Conservation (phyloP, 1,140 invertebrate species). For the Sinella curviseta region DNA sequence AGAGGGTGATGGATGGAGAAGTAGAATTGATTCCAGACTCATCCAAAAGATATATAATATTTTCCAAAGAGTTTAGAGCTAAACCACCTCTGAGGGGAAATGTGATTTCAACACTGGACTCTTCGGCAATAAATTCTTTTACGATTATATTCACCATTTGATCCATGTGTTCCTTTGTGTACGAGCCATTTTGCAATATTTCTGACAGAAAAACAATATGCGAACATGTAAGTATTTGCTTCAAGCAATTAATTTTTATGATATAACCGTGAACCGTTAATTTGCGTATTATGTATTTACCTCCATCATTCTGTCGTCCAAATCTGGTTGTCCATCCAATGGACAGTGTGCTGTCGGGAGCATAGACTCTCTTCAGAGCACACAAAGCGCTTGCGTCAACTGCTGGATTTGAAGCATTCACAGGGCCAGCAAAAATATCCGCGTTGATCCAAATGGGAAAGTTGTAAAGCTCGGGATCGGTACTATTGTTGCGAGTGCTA, state of each 20-base stretch:
- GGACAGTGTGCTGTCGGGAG: slow-evolving; percentile 71
- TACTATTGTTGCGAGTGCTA: too few relatives aligned
- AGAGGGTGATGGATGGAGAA: background rate
- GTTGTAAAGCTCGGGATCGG: slow-evolving; percentile 52
- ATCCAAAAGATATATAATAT: slow-evolving; percentile 55
- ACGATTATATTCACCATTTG: slow-evolving; percentile 65
- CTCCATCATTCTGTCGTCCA: slow-evolving; percentile 49
- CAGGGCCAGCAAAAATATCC: slow-evolving; percentile 76
- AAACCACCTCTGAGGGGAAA: slow-evolving; percentile 78
- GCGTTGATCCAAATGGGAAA: slow-evolving; percentile 85
- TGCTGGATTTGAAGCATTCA: slow-evolving; percentile 61
- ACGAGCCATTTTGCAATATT: slow-evolving; percentile 55
- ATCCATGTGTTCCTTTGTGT: slow-evolving; percentile 68
- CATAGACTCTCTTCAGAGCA: slow-evolving; percentile 59
- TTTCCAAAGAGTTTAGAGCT: slow-evolving; percentile 58
- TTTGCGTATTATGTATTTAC: background rate
- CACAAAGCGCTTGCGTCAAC: slow-evolving; percentile 72
- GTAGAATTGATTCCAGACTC: background rate
- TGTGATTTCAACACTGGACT: slow-evolving; percentile 67
- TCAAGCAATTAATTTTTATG: background rate
- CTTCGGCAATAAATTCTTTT: background rate
- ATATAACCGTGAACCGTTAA: too few relatives aligned
- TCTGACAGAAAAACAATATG: background rate
- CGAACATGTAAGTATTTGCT: too few relatives aligned
- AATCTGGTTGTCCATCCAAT: slow-evolving; percentile 85